phyloP scores from a whole-genome alignment of 2,797 vertebrate genomes.

The Malacoctenus gilli region DNA sequence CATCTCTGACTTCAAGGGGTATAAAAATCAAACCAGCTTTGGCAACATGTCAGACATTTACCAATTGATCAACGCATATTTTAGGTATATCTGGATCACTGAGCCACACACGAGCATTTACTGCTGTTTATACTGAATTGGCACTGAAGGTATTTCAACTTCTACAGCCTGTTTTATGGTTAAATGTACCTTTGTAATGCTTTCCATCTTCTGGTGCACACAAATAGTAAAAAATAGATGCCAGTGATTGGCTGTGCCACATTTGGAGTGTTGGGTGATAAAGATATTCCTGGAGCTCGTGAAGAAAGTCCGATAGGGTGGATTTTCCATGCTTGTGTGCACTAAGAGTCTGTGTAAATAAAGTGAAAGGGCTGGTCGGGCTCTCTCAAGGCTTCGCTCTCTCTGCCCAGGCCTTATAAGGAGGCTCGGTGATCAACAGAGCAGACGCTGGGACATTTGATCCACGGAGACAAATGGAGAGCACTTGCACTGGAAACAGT shows the following conservation, averaged over 20 bases:
- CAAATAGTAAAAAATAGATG: conserved; percentile 6
- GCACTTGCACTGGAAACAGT: conserved; percentile 73
- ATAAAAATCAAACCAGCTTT: conserved; percentile 51
- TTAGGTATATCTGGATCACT: conserved; percentile 11
- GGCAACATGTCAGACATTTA: conserved; percentile 34
- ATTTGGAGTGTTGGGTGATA: conserved; percentile 23
- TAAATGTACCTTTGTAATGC: conserved; percentile 22
- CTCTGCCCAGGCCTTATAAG: conserved; percentile 79
- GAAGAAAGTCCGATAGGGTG: conserved; percentile 48
- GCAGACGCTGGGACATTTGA: conserved; percentile 73
- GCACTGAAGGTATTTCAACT: conserved; percentile 39
- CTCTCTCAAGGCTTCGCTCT: conserved; percentile 69
- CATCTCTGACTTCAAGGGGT: conserved; percentile 39
- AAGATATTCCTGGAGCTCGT: conserved; percentile 44
- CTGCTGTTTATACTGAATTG: conserved; percentile 22
- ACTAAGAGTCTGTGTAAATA: conserved; percentile 74
- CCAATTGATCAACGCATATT: no score
- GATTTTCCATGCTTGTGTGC: conserved; percentile 67
- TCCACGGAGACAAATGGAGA: conserved; percentile 79
- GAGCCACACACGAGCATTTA: conserved; percentile 44
- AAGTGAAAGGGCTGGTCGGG: conserved; percentile 68
- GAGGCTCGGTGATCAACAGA: conserved; percentile 73
- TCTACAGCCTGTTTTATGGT: conserved; percentile 28
- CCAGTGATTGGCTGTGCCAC: conserved; percentile 10
- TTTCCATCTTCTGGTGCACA: background rate